A percentile compares a stretch with the other conserved stretches of the same genome.
These are phyloP conservation scores for Sminthurides aquaticus DNA, from an alignment of 2,888 invertebrate genomes.

Conservation along the genomic window DNA sequence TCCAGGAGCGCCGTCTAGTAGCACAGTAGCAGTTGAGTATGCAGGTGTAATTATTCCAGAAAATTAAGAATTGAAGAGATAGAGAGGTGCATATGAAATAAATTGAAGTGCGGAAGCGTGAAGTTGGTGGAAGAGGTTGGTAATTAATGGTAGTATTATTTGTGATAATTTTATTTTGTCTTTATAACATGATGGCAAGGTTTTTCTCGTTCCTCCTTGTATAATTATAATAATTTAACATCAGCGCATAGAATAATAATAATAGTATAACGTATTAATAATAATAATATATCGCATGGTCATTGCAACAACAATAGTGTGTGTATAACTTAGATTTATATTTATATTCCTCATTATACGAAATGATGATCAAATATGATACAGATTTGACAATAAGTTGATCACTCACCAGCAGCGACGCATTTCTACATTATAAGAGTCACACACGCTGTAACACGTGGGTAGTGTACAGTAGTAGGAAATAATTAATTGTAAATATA, in stretches of 20 bases:
- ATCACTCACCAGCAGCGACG: not conserved
- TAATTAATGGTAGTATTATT: not conserved
- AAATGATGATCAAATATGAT: not conserved
- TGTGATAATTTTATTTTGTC: conserved; percentile 9
- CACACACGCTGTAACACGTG: not conserved
- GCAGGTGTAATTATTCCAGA: too few relatives aligned
- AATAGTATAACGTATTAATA: not conserved
- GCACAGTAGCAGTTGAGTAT: too few relatives aligned
- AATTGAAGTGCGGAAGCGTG: too few relatives aligned
- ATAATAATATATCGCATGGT: conserved; percentile 1
- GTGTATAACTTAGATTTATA: not conserved
- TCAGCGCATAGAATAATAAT: not conserved
- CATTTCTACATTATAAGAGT: not conserved
- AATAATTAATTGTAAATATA: not conserved
- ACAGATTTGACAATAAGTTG: not conserved
- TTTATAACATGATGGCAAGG: conserved; percentile 8
- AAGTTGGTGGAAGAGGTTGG: too few relatives aligned
- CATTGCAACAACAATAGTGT: conserved; percentile 6
- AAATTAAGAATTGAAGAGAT: too few relatives aligned
- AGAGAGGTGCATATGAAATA: too few relatives aligned
- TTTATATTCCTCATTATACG: not conserved
- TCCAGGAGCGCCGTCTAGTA: too few relatives aligned
- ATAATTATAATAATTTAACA: not conserved
- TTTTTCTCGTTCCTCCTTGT: conserved; percentile 6
- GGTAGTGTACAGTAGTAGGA: not conserved